Percentiles rank a stretch among this genome's conserved stretches.
Conservation (phyloP, 2,888 invertebrate genomes). For the Cylindroiulus punctatus region DNA sequence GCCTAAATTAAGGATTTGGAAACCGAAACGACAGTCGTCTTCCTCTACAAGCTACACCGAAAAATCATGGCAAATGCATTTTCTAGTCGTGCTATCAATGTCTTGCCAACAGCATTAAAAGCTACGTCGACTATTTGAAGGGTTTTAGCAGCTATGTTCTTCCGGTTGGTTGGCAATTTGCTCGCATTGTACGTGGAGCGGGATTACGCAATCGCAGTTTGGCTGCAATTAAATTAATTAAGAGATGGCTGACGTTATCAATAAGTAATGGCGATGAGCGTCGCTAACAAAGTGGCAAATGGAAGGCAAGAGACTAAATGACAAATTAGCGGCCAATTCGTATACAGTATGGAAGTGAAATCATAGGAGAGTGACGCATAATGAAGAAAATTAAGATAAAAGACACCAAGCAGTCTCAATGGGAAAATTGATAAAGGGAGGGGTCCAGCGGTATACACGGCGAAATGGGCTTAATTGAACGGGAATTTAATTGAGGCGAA, state of each 20-base stretch:
- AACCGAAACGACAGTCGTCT: neutral
- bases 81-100: neutral
- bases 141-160: neutral
- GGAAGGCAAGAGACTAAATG: neutral
- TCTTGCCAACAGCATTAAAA: neutral
- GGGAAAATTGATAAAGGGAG: neutral
- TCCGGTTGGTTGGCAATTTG: neutral
- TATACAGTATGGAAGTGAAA: neutral
- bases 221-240: conserved; percentile 9
- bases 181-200: neutral
- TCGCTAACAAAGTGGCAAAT: neutral
- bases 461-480: neutral
- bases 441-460: neutral
- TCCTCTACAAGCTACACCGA: neutral
- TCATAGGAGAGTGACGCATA: neutral
- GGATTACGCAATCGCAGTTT: conserved; percentile 10
- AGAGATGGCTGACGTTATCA: neutral
- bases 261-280: neutral
- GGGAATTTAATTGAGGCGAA: neutral
- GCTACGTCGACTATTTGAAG: neutral
- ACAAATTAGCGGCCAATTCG: conserved; percentile 18
- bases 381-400: conserved; percentile 14
- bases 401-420: neutral
- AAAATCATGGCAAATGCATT: neutral
- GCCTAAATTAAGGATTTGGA: neutral